phyloP scores from a whole-genome alignment of 2,888 invertebrate species.

The Glomeris marginata region DNA sequence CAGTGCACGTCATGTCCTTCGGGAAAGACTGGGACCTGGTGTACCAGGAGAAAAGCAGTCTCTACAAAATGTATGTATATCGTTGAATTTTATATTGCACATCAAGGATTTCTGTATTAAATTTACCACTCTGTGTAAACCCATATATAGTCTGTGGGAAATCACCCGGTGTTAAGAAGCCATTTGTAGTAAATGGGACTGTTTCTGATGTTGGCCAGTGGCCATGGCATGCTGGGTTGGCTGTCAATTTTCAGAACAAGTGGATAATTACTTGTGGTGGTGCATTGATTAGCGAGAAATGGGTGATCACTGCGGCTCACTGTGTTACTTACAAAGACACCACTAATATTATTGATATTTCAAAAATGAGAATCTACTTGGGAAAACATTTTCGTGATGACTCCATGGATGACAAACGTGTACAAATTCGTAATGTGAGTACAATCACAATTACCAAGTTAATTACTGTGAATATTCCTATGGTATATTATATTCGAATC shows the following conservation, averaged over 20 bases:
- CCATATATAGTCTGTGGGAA: constrained; percentile 18
- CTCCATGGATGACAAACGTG: constrained; percentile 17
- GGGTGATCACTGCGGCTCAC: constrained; percentile 20
- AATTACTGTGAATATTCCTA: background rate
- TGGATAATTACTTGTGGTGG: constrained; percentile 19
- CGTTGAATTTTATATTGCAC: no score
- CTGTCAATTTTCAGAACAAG: constrained; percentile 14
- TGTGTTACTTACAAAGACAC: constrained; percentile 16
- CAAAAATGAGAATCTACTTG: constrained; percentile 17
- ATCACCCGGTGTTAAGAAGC: constrained; percentile 17
- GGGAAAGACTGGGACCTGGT: constrained; percentile 12
- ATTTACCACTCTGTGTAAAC: background rate
- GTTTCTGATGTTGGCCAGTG: constrained; percentile 19
- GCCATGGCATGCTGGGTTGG: constrained; percentile 20
- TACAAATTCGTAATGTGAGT: constrained; percentile 17
- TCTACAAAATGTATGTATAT: background rate
- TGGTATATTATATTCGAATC: constrained; percentile 1
- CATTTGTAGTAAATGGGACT: constrained; percentile 19
- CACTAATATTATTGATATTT: constrained; percentile 4
- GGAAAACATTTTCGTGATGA: constrained; percentile 19
- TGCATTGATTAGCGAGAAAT: constrained; percentile 16
- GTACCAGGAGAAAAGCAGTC: constrained; percentile 6
- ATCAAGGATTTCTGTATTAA: background rate
- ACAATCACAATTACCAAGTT: background rate
- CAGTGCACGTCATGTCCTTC: constrained; percentile 11